Evolutionary conservation across 2,797 vertebrate species (phyloP), one percentile per base, ranked within the genome.

Genomic region (Trachurus trachurus): DNA sequence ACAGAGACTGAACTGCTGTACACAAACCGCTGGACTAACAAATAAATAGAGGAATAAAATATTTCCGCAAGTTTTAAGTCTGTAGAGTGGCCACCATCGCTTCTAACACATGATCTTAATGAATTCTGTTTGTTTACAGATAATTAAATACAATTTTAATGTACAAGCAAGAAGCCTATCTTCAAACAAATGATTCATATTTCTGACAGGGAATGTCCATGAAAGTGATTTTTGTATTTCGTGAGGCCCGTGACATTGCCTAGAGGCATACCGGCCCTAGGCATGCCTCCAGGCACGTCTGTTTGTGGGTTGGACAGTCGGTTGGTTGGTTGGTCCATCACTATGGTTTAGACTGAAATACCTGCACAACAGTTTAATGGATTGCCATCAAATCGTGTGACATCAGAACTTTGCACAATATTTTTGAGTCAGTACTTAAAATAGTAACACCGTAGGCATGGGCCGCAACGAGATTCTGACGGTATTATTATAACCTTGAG

Each of bases 141-240:
- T 6, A 39, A 34, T 50, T 45, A 31, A 40, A 63, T 34, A 31
- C 21, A 47, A 6, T 57, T 40, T 73, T 29, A 22, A 17, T 45
- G 21, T 16, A 34, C 17, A 56, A 45, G 49, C 31, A 69, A 40
- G 15, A 31, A 8, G 21, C 26, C 16, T 49, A 42, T 29, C 52
- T 64, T 47, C 8, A 64, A 34, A 62, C 2, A 53, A 66, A 70
- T 53, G 53, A n/a, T 29, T 62, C 10, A 34, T 50, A 29, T 62
- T 81, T 31, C 22, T 77, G 57, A 72, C 44, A 22, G 66, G 45
- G 6, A 45, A 16, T 19, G 21, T 66, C 52, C 39, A 54, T 62
- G 26, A 19, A 10, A 59, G 53, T 39, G 17, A 42, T 39, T 22
- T 61, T 54, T 12, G 10, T 49, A 5, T 64, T 80, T 60, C n/a